Evolutionary conservation across 2,888 invertebrate species (phyloP).

Genomic region (Bibio marci): DNA sequence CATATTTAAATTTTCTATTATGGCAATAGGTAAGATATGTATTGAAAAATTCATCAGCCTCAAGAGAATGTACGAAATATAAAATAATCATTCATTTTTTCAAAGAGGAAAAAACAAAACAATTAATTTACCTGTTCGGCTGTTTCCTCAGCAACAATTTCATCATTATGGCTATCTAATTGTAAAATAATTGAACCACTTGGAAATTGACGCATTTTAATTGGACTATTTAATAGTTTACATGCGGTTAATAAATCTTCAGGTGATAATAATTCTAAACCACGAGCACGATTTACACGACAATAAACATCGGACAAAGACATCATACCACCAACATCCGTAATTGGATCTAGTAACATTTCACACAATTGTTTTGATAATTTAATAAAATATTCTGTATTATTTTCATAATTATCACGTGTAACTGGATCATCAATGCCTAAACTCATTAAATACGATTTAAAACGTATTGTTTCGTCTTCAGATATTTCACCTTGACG

Average conservation of each 20-base stretch:
- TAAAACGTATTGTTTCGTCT: slow-evolving; percentile 92
- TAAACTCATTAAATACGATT: slow-evolving; percentile 87
- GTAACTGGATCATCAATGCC: slow-evolving; percentile 98
- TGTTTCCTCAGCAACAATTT: slow-evolving; percentile 49
- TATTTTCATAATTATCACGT: slow-evolving; percentile 71
- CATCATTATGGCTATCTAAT: slow-evolving; percentile 55
- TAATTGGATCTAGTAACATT: slow-evolving; percentile 63
- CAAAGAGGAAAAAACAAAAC: neutral
- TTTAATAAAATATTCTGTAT: slow-evolving; percentile 67
- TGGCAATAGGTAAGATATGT: neutral
- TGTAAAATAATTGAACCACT: slow-evolving; percentile 94
- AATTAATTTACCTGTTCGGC: slow-evolving; percentile 27
- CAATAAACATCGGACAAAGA: slow-evolving; percentile 93
- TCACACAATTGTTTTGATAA: slow-evolving; percentile 74
- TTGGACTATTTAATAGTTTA: slow-evolving; percentile 44
- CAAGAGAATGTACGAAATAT: slow-evolving; percentile 36
- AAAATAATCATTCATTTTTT: too few species aligned
- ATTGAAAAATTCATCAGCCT: neutral
- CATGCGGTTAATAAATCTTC: slow-evolving; percentile 93
- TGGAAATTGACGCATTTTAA: slow-evolving; percentile 69
- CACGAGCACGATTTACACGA: slow-evolving; percentile 89
- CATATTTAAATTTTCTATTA: slow-evolving; percentile 2
- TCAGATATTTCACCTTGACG: slow-evolving; percentile 91
- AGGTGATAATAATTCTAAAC: slow-evolving; percentile 87
- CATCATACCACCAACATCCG: slow-evolving; percentile 92